Evolutionary conservation across 2,888 invertebrate genomes (phyloP).

Genomic region (Lasioglossum villosulum): DNA sequence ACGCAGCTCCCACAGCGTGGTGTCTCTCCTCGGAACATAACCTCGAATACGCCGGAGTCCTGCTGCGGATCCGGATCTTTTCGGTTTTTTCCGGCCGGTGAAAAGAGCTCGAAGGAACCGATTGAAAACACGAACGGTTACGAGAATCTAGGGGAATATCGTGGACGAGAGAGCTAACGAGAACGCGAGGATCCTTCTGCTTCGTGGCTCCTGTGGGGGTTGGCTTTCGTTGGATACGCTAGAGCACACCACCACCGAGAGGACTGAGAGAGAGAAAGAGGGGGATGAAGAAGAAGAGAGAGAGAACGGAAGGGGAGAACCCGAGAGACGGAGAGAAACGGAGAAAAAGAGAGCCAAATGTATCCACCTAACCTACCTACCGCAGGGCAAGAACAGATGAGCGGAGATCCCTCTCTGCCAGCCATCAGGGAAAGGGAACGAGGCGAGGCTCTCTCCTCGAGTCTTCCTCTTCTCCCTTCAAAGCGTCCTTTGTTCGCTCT

Average conservation of each 20-base stretch:
- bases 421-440: slow-evolving; percentile 71
- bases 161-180: slow-evolving; percentile 56
- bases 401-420: slow-evolving; percentile 74
- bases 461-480: slow-evolving; percentile 75
- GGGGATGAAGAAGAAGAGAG: not conserved
- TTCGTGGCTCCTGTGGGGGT: slow-evolving; percentile 63
- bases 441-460: slow-evolving; percentile 69
- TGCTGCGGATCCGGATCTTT: not conserved
- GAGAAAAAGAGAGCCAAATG: slow-evolving; percentile 61
- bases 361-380: slow-evolving; percentile 73
- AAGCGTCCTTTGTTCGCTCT: slow-evolving; percentile 79
- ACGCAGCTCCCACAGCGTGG: not conserved
- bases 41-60: not conserved
- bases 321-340: slow-evolving; percentile 17
- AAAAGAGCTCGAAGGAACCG: slow-evolving; percentile 12
- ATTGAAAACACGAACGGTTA: slow-evolving; percentile 54
- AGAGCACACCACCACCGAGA: slow-evolving; percentile 41
- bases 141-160: slow-evolving; percentile 57
- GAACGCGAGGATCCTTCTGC: slow-evolving; percentile 61
- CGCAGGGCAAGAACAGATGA: slow-evolving; percentile 76
- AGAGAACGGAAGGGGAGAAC: not conserved
- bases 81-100: not conserved
- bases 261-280: not conserved
- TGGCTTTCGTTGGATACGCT: slow-evolving; percentile 63
- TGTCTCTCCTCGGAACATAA: not conserved